Evolutionary conservation across 2,888 invertebrate species (phyloP).

Genomic region (Ischnura elegans): DNA sequence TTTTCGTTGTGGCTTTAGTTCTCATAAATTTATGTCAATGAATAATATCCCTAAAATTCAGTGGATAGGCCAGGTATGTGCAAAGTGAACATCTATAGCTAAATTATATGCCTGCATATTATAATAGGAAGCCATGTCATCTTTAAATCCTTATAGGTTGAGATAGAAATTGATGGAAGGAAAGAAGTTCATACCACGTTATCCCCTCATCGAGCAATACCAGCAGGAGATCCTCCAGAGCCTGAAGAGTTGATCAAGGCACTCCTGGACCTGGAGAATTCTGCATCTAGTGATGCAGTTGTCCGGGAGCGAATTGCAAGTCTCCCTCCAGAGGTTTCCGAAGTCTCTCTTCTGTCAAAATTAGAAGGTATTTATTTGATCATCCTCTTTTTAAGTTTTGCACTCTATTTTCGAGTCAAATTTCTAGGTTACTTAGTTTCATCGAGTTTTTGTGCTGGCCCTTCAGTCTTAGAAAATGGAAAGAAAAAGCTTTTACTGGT

Average conservation of each 20-base stretch:
- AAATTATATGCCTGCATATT: too few species aligned
- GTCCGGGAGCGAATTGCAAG: conserved; percentile 96
- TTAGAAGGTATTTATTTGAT: conserved; percentile 85
- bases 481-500: too few species aligned
- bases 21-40: not conserved
- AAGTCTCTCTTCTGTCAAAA: conserved; percentile 91
- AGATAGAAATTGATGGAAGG: conserved; percentile 83
- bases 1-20: too few species aligned
- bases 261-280: conserved; percentile 90
- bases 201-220: conserved; percentile 85
- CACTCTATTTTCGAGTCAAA: too few species aligned
- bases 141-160: conserved; percentile 67
- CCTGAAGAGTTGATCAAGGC: conserved; percentile 94
- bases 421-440: too few species aligned
- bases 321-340: conserved; percentile 96
- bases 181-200: conserved; percentile 88
- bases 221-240: conserved; percentile 93
- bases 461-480: too few species aligned
- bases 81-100: too few species aligned
- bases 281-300: conserved; percentile 96
- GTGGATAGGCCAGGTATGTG: not conserved
- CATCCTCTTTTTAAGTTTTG: too few species aligned
- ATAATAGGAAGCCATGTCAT: not conserved
- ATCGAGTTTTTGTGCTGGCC: too few species aligned
- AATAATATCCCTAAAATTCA: not conserved